Conservation (phyloP, 1,140 invertebrate species). For the Drosophila melanica region DNA sequence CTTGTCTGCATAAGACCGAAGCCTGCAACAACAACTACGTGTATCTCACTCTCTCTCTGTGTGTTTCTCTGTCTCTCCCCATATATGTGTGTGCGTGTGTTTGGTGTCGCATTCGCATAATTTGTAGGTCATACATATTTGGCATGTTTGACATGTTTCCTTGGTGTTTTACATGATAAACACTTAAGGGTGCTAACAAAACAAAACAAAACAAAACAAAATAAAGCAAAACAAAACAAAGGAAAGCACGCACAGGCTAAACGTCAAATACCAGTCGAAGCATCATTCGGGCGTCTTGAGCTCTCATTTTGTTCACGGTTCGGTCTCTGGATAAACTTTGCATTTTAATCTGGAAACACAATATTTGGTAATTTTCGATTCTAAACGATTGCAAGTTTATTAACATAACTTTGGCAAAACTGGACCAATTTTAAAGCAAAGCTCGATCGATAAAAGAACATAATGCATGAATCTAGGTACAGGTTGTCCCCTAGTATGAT, state of each 20-base stretch:
- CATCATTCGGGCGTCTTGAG: not conserved
- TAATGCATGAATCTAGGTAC: too few species aligned
- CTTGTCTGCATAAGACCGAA: slow-evolving; percentile 10
- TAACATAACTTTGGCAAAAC: too few species aligned
- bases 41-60: not conserved
- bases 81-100: slow-evolving; percentile 1
- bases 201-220: slow-evolving; percentile 10
- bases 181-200: slow-evolving; percentile 71
- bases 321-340: too few species aligned
- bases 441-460: too few species aligned
- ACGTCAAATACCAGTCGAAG: slow-evolving; percentile 19
- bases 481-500: too few species aligned
- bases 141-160: slow-evolving; percentile 79
- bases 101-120: slow-evolving; percentile 73
- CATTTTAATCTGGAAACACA: too few species aligned
- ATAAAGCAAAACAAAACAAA: slow-evolving; percentile 8
- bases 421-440: too few species aligned
- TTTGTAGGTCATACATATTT: slow-evolving; percentile 80
- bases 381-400: too few species aligned
- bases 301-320: not conserved
- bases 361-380: too few species aligned
- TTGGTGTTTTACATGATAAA: slow-evolving; percentile 79
- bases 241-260: slow-evolving; percentile 30
- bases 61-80: not conserved
- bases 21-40: not conserved